These are phyloP conservation scores for Zhuqinia jingwanae DNA, from an alignment of 2,888 invertebrate genomes.

Conservation along the genomic window DNA sequence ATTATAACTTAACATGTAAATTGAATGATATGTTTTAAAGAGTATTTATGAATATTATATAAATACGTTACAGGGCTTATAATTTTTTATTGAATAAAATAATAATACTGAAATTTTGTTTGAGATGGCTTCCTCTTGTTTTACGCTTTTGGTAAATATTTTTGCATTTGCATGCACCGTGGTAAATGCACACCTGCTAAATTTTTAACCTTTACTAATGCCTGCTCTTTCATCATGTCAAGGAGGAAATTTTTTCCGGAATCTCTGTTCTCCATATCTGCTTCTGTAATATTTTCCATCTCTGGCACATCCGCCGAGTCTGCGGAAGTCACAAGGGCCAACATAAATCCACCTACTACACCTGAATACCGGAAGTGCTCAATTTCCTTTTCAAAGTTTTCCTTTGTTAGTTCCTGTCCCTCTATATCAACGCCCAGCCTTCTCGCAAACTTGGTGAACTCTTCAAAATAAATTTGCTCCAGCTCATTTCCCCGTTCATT, in stretches of 20 bases:
- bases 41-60: no score
- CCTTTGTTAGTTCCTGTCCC: conserved; percentile 64
- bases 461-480: conserved; percentile 72
- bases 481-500: conserved; percentile 73
- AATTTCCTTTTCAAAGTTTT: conserved; percentile 72
- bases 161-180: conserved; percentile 36
- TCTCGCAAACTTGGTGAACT: conserved; percentile 69
- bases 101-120: background rate
- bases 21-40: no score
- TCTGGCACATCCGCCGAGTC: conserved; percentile 74
- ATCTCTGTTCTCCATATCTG: conserved; percentile 46
- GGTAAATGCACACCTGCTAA: conserved; percentile 45
- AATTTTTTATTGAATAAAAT: no score
- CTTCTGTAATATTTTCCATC: conserved; percentile 72
- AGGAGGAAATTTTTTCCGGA: conserved; percentile 5
- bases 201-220: conserved; percentile 34
- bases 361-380: conserved; percentile 71
- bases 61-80: no score
- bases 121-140: no score
- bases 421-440: conserved; percentile 66
- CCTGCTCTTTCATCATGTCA: conserved; percentile 45
- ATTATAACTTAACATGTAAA: no score
- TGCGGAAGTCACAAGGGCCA: conserved; percentile 69
- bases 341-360: conserved; percentile 69
- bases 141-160: background rate